These are phyloP conservation scores for Rhea americana DNA, from an alignment of 2,113 vertebrate genomes.

Conservation along the genomic window DNA sequence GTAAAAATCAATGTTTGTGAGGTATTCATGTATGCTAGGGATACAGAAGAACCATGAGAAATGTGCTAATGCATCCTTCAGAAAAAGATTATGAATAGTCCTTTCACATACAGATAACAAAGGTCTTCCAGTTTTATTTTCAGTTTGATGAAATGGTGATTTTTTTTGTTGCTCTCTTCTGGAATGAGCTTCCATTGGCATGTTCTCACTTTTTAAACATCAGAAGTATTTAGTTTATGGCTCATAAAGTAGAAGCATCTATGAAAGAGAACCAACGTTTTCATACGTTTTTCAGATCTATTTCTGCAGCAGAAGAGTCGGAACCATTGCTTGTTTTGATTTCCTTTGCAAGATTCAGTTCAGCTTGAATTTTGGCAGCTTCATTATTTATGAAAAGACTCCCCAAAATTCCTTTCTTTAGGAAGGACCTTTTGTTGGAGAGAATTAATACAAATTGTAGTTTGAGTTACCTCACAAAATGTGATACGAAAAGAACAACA, in stretches of 20 bases:
- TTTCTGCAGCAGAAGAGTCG: background rate
- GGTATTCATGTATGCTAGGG: accelerated
- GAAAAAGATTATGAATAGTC: background rate
- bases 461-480: background rate
- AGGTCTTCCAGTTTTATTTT: background rate
- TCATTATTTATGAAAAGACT: background rate
- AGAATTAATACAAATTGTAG: background rate
- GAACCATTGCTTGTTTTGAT: background rate
- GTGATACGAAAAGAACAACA: background rate
- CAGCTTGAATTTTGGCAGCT: background rate
- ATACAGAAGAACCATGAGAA: background rate
- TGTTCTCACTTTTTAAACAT: background rate
- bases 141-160: background rate
- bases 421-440: background rate
- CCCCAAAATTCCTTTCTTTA: background rate
- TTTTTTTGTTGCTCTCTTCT: background rate
- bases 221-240: background rate
- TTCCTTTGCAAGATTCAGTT: background rate
- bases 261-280: background rate
- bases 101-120: background rate
- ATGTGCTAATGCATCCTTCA: background rate
- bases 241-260: background rate
- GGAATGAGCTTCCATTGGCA: background rate
- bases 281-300: background rate
- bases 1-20: background rate